Percentiles rank a stretch among this genome's conserved stretches.
Conservation (phyloP, 1,140 invertebrate species). For the Drosophila azteca region DNA sequence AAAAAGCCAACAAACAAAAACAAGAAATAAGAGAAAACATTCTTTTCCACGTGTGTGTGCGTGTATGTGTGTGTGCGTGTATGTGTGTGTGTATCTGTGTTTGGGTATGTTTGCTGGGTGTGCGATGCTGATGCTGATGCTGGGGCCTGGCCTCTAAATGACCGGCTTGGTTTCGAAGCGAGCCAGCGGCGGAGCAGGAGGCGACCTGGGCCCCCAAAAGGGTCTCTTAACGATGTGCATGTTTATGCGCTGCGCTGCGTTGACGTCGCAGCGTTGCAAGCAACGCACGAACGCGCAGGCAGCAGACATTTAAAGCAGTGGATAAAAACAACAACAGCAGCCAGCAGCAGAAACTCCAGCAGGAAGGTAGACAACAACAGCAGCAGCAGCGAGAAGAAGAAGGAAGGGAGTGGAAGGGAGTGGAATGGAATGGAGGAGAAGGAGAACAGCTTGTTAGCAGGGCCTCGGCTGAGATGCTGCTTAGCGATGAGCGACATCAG, state of each 20-base stretch:
- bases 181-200: slow-evolving; percentile 32
- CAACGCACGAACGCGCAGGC: slow-evolving; percentile 56
- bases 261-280: slow-evolving; percentile 46
- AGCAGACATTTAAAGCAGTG: slow-evolving; percentile 58
- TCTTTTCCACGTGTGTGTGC: slow-evolving; percentile 9
- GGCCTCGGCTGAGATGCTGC: slow-evolving; percentile 49
- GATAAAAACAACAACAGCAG: slow-evolving; percentile 24
- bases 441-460: slow-evolving; percentile 66
- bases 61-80: slow-evolving; percentile 24
- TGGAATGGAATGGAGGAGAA: background rate
- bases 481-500: slow-evolving; percentile 21
- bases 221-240: slow-evolving; percentile 74
- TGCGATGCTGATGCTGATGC: slow-evolving; percentile 8
- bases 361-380: slow-evolving; percentile 25
- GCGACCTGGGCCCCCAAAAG: slow-evolving; percentile 26
- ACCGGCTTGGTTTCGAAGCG: slow-evolving; percentile 63
- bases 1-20: slow-evolving; percentile 46
- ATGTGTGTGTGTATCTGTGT: slow-evolving; percentile 23
- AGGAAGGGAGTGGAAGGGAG: too few species aligned
- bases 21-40: slow-evolving; percentile 30
- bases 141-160: slow-evolving; percentile 61
- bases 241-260: slow-evolving; percentile 63
- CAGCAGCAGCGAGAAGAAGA: background rate
- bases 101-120: slow-evolving; percentile 38
- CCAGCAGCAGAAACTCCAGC: slow-evolving; percentile 15